Evolutionary conservation across 2,888 invertebrate species (phyloP).

Genomic region (Clanis bilineata): DNA sequence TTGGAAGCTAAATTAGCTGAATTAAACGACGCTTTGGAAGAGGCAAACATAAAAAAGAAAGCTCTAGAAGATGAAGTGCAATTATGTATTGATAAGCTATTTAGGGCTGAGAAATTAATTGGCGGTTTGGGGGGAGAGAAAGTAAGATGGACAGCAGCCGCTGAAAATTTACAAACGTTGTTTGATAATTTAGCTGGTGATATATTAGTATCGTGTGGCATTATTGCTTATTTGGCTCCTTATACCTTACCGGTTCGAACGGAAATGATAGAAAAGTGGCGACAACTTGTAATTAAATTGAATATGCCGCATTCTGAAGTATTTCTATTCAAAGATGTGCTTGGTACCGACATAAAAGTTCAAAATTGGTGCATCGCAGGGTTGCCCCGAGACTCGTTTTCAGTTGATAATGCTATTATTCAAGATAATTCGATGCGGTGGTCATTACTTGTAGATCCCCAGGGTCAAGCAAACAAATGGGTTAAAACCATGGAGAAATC

Average conservation of each 20-base stretch:
- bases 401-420: constrained; percentile 92
- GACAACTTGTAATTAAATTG: constrained; percentile 83
- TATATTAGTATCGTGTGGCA: constrained; percentile 92
- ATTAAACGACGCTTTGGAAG: constrained; percentile 85
- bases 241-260: constrained; percentile 87
- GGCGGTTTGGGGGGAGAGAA: constrained; percentile 94
- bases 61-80: constrained; percentile 88
- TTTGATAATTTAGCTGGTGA: constrained; percentile 94
- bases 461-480: constrained; percentile 93
- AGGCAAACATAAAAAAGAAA: constrained; percentile 85
- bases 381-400: constrained; percentile 90
- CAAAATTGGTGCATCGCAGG: constrained; percentile 93
- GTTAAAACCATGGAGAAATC: constrained; percentile 91
- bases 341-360: constrained; percentile 93
- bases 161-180: constrained; percentile 86
- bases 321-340: constrained; percentile 87
- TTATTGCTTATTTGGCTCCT: constrained; percentile 94
- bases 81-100: constrained; percentile 91
- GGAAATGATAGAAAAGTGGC: constrained; percentile 87
- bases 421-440: constrained; percentile 89
- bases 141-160: constrained; percentile 90
- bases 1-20: constrained; percentile 89
- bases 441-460: constrained; percentile 92
- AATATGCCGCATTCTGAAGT: constrained; percentile 89
- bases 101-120: constrained; percentile 93